Evolutionary conservation across 2,888 invertebrate species (phyloP).

Genomic region (Kuschelorhynchus macadamiae): DNA sequence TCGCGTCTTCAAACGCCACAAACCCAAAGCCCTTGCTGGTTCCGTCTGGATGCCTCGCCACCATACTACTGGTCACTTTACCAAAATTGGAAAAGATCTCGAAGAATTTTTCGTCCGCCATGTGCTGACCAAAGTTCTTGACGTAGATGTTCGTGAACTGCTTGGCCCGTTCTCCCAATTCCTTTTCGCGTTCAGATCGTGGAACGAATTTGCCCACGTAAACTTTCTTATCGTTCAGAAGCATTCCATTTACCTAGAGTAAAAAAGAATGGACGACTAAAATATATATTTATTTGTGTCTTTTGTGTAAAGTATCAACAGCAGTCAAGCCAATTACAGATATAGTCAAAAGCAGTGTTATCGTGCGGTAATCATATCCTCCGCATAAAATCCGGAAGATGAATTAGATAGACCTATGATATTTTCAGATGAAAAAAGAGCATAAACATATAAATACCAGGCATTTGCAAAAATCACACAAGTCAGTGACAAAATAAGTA

Average conservation of each 20-base stretch:
- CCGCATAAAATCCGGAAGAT: too few species aligned
- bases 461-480: too few species aligned
- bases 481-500: too few species aligned
- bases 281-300: too few species aligned
- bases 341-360: too few species aligned
- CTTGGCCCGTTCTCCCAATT: slow-evolving; percentile 94
- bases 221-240: slow-evolving; percentile 97
- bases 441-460: too few species aligned
- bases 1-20: slow-evolving; percentile 97
- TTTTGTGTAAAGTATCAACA: too few species aligned
- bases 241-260: slow-evolving; percentile 97
- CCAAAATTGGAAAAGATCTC: slow-evolving; percentile 95
- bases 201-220: slow-evolving; percentile 98
- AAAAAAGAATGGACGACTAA: too few species aligned
- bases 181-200: slow-evolving; percentile 96
- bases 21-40: slow-evolving; percentile 98
- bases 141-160: slow-evolving; percentile 98
- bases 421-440: too few species aligned
- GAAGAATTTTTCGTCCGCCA: slow-evolving; percentile 88
- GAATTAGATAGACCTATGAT: too few species aligned
- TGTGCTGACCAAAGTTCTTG: slow-evolving; percentile 96
- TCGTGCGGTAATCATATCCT: too few species aligned
- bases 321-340: too few species aligned
- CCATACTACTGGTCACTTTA: slow-evolving; percentile 90
- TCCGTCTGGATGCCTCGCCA: slow-evolving; percentile 92